Evolutionary conservation across 1,140 invertebrate genomes (phyloP).

Genomic region (Ceratina australensis): DNA sequence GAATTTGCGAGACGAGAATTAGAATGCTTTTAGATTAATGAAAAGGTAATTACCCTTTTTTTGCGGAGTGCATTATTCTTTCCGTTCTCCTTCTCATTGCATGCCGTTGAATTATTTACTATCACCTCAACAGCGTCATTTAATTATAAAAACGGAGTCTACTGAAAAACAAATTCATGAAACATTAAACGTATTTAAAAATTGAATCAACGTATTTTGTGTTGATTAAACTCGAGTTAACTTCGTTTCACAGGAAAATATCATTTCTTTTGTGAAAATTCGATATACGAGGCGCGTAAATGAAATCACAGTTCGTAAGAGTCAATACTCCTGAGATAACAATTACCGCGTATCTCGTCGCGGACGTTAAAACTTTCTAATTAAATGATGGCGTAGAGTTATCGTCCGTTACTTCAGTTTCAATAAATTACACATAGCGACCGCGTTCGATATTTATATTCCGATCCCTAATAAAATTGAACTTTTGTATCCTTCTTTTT

Average conservation of each 20-base stretch:
- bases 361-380: conserved; percentile 25
- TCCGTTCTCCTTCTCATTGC: background rate
- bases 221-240: background rate
- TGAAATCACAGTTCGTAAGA: conserved; percentile 1
- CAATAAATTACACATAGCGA: conserved; percentile 6
- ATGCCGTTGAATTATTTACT: too few species aligned
- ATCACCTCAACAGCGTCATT: too few species aligned
- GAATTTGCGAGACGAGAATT: background rate
- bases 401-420: conserved; percentile 19
- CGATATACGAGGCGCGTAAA: background rate
- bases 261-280: background rate
- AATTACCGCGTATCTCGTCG: conserved; percentile 27
- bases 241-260: background rate
- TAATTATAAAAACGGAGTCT: too few species aligned
- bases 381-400: conserved; percentile 21
- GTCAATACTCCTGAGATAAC: conserved; percentile 18
- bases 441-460: conserved; percentile 27
- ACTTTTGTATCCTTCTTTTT: conserved; percentile 2
- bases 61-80: background rate
- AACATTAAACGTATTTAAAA: background rate
- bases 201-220: too few species aligned
- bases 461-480: conserved; percentile 21
- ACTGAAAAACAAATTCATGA: background rate
- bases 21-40: background rate
- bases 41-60: background rate